Conservation (phyloP, 2,888 invertebrate genomes). For the Patella ulyssiponensis region DNA sequence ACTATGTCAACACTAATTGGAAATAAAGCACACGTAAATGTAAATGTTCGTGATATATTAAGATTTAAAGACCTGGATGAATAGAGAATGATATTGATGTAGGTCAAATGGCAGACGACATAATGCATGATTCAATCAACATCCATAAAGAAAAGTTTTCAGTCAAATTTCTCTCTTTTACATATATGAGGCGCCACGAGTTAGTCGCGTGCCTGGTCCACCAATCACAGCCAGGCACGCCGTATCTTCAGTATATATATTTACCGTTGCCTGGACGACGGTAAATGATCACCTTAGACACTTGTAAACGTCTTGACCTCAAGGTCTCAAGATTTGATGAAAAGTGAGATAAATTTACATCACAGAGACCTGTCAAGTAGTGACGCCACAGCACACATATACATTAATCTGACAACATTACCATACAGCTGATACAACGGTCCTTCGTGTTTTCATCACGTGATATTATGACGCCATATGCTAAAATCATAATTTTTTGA, state of each 20-base stretch:
- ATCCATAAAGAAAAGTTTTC: no score
- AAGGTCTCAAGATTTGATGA: conserved; percentile 5
- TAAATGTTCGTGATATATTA: no score
- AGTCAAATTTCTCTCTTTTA: no score
- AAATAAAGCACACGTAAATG: no score
- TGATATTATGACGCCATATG: conserved; percentile 5
- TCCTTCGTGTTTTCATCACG: neutral
- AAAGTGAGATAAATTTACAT: conserved; percentile 12
- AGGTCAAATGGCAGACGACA: no score
- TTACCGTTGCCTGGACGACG: conserved; percentile 8
- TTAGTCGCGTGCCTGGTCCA: conserved; percentile 4
- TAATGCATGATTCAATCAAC: no score
- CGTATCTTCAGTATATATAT: neutral
- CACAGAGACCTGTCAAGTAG: conserved; percentile 12
- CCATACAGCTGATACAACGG: neutral
- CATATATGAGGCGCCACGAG: neutral
- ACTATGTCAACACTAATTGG: no score
- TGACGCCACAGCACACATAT: conserved; percentile 7
- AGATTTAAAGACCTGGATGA: no score
- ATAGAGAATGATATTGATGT: no score
- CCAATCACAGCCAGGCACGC: neutral
- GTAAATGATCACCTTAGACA: neutral
- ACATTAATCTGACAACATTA: neutral
- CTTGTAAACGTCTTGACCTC: conserved; percentile 10
- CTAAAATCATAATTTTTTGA: neutral